These are phyloP conservation scores for Oeneis ivallda DNA, from an alignment of 2,888 invertebrate species.

Conservation along the genomic window DNA sequence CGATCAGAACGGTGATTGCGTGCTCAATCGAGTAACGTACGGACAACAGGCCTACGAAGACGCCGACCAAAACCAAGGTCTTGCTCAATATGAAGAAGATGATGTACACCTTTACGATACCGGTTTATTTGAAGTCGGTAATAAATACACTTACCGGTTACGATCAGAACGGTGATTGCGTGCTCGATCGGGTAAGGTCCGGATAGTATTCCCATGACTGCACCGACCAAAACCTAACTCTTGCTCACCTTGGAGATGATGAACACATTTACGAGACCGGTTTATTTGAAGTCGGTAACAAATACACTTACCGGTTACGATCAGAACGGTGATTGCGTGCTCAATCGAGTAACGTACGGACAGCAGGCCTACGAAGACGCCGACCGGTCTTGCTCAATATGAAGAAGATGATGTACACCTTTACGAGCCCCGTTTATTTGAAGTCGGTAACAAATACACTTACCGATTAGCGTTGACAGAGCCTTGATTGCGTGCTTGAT, in stretches of 20 bases:
- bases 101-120: neutral
- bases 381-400: neutral
- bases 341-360: neutral
- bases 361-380: neutral
- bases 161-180: no score
- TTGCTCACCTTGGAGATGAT: no score
- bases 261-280: no score
- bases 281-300: no score
- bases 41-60: neutral
- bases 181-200: no score
- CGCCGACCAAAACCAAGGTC: neutral
- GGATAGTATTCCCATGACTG: no score
- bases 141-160: no score
- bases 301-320: neutral
- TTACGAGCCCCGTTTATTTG: neutral
- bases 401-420: neutral
- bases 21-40: neutral
- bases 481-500: no score
- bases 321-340: neutral
- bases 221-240: no score
- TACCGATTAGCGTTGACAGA: no score
- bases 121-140: neutral
- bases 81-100: neutral
- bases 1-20: neutral
- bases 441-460: no score